phyloP scores from a whole-genome alignment of 2,888 invertebrate genomes.

The Drosophila anomalata region DNA sequence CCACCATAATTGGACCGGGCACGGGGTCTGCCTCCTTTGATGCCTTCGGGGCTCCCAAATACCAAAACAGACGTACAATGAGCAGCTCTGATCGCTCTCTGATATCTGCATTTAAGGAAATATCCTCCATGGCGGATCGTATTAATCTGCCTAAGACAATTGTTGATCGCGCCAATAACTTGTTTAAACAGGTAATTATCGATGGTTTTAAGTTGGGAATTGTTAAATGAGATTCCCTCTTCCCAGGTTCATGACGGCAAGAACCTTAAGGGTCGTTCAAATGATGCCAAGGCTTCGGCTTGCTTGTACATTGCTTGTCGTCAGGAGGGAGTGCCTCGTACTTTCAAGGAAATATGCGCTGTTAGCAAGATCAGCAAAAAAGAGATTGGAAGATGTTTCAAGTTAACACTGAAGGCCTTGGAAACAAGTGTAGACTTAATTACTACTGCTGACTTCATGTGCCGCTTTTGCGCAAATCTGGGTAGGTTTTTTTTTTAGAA shows the following conservation, averaged over 20 bases:
- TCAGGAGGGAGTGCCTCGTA: constrained; percentile 98
- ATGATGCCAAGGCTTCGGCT: constrained; percentile 99
- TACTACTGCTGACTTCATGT: constrained; percentile 99
- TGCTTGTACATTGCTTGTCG: constrained; percentile 99
- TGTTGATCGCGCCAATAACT: constrained; percentile 96
- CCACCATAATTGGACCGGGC: constrained; percentile 95
- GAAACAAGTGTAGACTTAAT: constrained; percentile 99
- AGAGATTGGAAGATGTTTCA: constrained; percentile 99
- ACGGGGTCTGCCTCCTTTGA: constrained; percentile 94
- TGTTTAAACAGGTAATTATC: constrained; percentile 94
- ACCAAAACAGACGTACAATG: constrained; percentile 91
- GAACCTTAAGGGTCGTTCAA: constrained; percentile 96
- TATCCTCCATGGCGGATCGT: constrained; percentile 98
- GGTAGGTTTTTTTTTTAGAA: constrained; percentile 82
- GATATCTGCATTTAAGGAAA: constrained; percentile 98
- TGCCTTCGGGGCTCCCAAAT: constrained; percentile 91
- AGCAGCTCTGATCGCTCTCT: constrained; percentile 98
- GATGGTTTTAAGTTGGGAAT: background rate
- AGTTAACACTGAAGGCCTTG: constrained; percentile 96
- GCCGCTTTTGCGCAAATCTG: constrained; percentile 98
- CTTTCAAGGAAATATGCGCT: constrained; percentile 99
- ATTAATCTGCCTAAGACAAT: constrained; percentile 98
- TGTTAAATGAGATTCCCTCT: background rate
- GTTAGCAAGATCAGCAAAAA: constrained; percentile 99
- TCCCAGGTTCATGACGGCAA: constrained; percentile 94